Percentiles rank a stretch among this genome's conserved stretches.
Conservation (phyloP, 1,140 invertebrate species). For the Carcinoscorpius rotundicauda region DNA sequence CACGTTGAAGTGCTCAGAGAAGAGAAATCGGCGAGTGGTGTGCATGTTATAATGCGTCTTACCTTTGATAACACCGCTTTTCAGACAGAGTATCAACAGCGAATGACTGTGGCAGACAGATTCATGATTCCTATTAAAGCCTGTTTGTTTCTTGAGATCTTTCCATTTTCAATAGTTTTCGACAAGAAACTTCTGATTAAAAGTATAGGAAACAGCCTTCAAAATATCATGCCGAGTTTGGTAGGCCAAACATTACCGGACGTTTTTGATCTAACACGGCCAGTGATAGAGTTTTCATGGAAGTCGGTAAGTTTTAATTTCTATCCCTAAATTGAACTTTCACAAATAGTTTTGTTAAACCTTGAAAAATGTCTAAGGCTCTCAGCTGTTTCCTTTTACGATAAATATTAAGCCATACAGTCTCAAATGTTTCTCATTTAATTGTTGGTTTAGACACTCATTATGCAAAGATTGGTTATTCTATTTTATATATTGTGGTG, state of each 20-base stretch:
- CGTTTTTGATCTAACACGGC: conserved; percentile 78
- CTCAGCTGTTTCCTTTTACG: too few species aligned
- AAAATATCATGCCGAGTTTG: conserved; percentile 40
- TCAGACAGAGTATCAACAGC: conserved; percentile 19
- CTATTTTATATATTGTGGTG: too few species aligned
- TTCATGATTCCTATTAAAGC: conserved; percentile 59
- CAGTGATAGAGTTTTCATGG: conserved; percentile 86
- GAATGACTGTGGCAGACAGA: conserved; percentile 23
- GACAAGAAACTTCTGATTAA: conserved; percentile 82
- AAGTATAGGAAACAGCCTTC: conserved; percentile 77
- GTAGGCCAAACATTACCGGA: conserved; percentile 52
- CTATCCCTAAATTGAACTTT: too few species aligned
- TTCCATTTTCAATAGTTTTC: conserved; percentile 95
- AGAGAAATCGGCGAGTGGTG: conserved; percentile 72
- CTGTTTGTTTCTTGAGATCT: conserved; percentile 79
- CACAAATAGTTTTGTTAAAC: too few species aligned
- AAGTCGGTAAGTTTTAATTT: conserved; percentile 55
- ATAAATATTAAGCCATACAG: too few species aligned
- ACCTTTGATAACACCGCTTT: conserved; percentile 83
- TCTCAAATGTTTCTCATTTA: too few species aligned
- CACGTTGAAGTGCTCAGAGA: conserved; percentile 77
- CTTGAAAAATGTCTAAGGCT: too few species aligned
- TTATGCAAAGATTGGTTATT: too few species aligned
- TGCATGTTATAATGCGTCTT: conserved; percentile 84
- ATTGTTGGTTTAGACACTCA: too few species aligned